phyloP scores from a whole-genome alignment of 2,113 vertebrate genomes.

The Progne subis region DNA sequence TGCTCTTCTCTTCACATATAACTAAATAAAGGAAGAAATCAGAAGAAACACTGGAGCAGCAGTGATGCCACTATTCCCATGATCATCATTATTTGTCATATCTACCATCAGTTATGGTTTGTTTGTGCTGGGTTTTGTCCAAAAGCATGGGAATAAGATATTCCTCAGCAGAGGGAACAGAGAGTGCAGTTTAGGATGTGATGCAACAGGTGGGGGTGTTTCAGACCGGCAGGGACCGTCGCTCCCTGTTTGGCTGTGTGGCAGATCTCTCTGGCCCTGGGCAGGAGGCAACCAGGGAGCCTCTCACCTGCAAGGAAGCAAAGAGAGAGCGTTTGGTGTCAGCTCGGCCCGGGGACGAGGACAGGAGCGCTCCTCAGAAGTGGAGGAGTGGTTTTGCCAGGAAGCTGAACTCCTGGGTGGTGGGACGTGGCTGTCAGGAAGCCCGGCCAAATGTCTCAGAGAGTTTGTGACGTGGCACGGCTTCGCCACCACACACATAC shows the following conservation, averaged over 20 bases:
- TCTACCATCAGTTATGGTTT: background rate
- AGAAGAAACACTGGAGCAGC: background rate
- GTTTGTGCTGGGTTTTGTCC: conserved; percentile 6
- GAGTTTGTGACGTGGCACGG: conserved; percentile 36
- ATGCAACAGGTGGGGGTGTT: background rate
- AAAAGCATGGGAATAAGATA: background rate
- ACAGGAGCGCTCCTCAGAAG: background rate
- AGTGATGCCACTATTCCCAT: background rate
- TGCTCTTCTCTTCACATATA: background rate
- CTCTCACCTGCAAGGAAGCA: background rate
- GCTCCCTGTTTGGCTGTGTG: rapidly evolving
- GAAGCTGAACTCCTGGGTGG: background rate
- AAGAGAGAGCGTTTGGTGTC: background rate
- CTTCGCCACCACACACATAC: background rate
- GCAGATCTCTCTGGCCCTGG: background rate
- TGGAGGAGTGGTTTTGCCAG: background rate
- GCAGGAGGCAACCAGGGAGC: background rate
- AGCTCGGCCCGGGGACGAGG: background rate
- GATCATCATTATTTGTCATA: background rate
- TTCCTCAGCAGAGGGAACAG: background rate
- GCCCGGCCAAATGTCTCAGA: conserved; percentile 24
- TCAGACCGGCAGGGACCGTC: background rate
- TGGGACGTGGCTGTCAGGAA: conserved; percentile 27
- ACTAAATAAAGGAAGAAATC: background rate
- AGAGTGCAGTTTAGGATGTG: background rate